Evolutionary conservation across 2,888 invertebrate species (phyloP), one percentile per base, ranked within the genome.

Genomic region (Trichopria drosophilae): DNA sequence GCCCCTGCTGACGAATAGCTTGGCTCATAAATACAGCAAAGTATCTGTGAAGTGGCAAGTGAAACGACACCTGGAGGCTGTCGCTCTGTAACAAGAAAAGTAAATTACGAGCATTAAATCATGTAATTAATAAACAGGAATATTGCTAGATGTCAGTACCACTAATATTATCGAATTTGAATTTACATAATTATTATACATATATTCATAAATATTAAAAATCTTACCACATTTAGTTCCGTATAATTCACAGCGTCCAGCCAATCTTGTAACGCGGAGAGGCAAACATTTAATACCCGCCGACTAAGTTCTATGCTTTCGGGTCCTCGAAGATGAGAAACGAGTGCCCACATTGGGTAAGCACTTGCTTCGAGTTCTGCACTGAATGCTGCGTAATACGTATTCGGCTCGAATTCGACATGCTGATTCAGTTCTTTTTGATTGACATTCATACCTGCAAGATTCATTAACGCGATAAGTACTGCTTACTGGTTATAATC

Each of bases 271-370:
- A 96, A 79, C 60, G 88, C 87, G 43, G 81, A 81, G 24, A 89
- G 79, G 75, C 93, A 93, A 66, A 87, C 86, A 43, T 81, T 80
- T 20, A 93, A 77, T 54, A 93, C 87, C 61, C 88, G 82, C 60
- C 84, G 82, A 39, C 91, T 90, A 29, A 90, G 80, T 58, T 84
- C 81, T 16, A 87, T 87, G 66, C 88, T 88, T 58, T 81, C 81
- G 6, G 83, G 80, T 68, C 87, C 88, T 53, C 85, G 83, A 24
- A 94, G 80, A 79, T 97, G 96, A 34, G 89, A 87, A 45, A 95
- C 88, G 50, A 97, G 83, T 10, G 94, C 93, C 96, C 96, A 97
- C 95, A 97, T 94, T 2, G 96, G 95, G 78, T 95, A 93, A 10
- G 96, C 93, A 66, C 93, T 93, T 18, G 95, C 94, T 79, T 98